Percentiles rank a stretch among this genome's conserved stretches.
phyloP scores from a whole-genome alignment of 2,888 invertebrate genomes.

The Exocentrus adspersus region DNA sequence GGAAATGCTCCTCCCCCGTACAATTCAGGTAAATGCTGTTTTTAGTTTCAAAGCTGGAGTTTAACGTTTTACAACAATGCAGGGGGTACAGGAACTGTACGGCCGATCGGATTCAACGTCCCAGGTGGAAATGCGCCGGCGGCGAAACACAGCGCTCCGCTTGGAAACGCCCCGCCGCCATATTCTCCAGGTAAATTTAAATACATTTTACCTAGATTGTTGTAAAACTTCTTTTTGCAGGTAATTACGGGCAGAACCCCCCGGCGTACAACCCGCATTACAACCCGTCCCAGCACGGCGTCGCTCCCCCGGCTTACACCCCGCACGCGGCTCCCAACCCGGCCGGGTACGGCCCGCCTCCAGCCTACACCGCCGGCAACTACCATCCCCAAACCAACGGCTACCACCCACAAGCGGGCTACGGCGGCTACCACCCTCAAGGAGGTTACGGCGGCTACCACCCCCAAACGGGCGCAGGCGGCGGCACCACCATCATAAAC shows the following conservation, averaged over 20 bases:
- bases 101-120: background rate
- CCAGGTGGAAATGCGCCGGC: slow-evolving; percentile 25
- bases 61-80: too few species aligned
- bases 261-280: slow-evolving; percentile 44
- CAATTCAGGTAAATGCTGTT: background rate
- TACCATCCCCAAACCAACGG: slow-evolving; percentile 32
- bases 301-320: too few species aligned
- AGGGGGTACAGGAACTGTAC: background rate
- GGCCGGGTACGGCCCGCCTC: slow-evolving; percentile 46
- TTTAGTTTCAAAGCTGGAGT: too few species aligned
- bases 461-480: slow-evolving; percentile 28
- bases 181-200: slow-evolving; percentile 1
- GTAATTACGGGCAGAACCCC: slow-evolving; percentile 32
- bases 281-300: too few species aligned
- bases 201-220: background rate
- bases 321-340: too few species aligned
- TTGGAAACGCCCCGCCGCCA: slow-evolving; percentile 26
- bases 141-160: slow-evolving; percentile 31
- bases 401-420: slow-evolving; percentile 34
- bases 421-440: slow-evolving; percentile 33
- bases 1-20: background rate
- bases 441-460: slow-evolving; percentile 27
- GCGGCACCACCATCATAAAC: slow-evolving; percentile 47
- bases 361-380: slow-evolving; percentile 42
- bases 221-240: background rate